Evolutionary conservation across 2,888 invertebrate genomes (phyloP).

Genomic region (Lepidocyrtoides sp.): DNA sequence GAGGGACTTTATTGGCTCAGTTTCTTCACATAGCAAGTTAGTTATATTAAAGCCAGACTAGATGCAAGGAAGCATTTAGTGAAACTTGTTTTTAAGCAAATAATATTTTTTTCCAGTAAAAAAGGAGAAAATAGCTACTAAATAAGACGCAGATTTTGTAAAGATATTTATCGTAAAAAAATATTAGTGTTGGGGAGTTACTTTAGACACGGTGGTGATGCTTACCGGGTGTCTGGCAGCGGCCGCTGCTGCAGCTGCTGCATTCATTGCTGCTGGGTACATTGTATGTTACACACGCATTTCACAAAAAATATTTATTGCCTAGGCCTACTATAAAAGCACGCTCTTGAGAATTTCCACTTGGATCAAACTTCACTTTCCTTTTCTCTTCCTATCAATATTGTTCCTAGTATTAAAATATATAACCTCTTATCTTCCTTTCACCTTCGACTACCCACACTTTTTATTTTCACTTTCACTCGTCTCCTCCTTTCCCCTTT

Average conservation of each 20-base stretch:
- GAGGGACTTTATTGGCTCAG: background rate
- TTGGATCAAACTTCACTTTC: constrained; percentile 69
- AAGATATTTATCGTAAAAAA: constrained; percentile 18
- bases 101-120: background rate
- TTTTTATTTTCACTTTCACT: constrained; percentile 55
- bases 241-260: constrained; percentile 91
- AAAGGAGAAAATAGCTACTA: background rate
- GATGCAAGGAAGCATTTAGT: too few species aligned
- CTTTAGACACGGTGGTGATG: constrained; percentile 84
- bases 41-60: too few species aligned
- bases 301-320: constrained; percentile 79
- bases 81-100: too few species aligned
- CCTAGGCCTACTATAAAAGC: constrained; percentile 63
- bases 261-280: constrained; percentile 94
- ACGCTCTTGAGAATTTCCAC: constrained; percentile 71
- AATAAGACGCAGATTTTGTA: too few species aligned
- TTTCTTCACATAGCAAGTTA: too few species aligned
- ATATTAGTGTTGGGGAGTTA: constrained; percentile 67
- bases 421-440: background rate
- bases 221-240: constrained; percentile 96
- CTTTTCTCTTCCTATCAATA: constrained; percentile 45
- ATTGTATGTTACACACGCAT: constrained; percentile 89
- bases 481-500: background rate
- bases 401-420: constrained; percentile 8
- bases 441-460: background rate